These are phyloP conservation scores for Drymodes brunneopygia DNA, from an alignment of 2,113 vertebrate genomes.

Conservation along the genomic window DNA sequence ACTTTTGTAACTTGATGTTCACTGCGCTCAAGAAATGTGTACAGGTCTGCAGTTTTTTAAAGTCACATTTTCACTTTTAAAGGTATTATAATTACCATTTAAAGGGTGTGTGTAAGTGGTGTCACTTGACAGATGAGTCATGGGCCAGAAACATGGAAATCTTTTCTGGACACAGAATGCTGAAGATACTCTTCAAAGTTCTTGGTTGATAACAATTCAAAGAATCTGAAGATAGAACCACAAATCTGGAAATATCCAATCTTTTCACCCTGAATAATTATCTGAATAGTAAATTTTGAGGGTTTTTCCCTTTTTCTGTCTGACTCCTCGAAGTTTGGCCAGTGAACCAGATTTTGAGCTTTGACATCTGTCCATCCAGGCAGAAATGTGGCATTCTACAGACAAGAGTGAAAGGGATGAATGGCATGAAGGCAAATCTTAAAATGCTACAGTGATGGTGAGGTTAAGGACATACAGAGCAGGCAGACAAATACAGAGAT, in stretches of 20 bases:
- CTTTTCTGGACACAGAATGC: background rate
- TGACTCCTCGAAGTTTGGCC: background rate
- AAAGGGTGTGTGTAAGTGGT: background rate
- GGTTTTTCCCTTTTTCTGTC: background rate
- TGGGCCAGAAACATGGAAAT: background rate
- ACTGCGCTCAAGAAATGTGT: background rate
- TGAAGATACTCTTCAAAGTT: background rate
- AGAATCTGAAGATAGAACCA: background rate
- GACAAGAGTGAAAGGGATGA: background rate
- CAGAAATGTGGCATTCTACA: background rate
- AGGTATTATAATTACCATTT: background rate
- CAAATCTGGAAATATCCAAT: background rate
- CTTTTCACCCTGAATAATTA: background rate
- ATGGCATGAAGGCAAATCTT: background rate
- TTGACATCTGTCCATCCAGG: background rate
- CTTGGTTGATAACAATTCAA: background rate
- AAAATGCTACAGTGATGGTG: background rate
- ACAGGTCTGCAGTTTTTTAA: background rate
- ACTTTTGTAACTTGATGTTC: background rate
- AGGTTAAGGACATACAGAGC: background rate
- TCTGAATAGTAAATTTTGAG: background rate
- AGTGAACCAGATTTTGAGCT: background rate
- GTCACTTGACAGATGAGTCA: background rate
- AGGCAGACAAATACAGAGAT: background rate
- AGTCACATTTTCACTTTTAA: background rate